phyloP scores from a whole-genome alignment of 2,797 vertebrate species.

The Garrulus glandarius region DNA sequence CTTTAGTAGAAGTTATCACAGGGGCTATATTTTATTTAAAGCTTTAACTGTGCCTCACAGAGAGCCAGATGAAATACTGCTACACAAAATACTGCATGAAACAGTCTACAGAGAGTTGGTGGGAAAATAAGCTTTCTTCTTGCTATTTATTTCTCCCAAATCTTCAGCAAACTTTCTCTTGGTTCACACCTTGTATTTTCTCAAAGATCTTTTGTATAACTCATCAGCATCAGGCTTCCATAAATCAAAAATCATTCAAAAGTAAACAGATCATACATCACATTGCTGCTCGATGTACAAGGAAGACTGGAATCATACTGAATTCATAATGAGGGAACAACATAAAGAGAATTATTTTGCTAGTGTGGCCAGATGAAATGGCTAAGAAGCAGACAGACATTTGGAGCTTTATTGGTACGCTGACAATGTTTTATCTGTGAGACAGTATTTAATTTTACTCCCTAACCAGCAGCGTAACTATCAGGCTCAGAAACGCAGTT shows the following conservation, averaged over 20 bases:
- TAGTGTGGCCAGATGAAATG: not conserved
- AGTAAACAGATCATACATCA: not conserved
- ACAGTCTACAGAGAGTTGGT: not conserved
- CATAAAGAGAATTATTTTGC: not conserved
- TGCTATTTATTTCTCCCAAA: not conserved
- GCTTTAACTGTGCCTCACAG: not conserved
- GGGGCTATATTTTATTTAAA: not conserved
- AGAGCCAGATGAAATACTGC: not conserved
- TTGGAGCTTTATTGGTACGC: not conserved
- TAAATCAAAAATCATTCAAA: not conserved
- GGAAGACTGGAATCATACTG: not conserved
- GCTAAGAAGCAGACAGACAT: not conserved
- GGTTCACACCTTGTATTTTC: not conserved
- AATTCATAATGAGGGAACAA: not conserved
- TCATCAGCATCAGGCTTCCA: not conserved
- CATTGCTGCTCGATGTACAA: not conserved
- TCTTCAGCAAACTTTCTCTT: not conserved
- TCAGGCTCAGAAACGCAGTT: not conserved
- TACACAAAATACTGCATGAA: not conserved
- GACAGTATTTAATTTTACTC: conserved; percentile 32
- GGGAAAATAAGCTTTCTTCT: not conserved
- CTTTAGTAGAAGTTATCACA: not conserved
- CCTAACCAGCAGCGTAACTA: not conserved
- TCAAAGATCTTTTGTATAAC: not conserved
- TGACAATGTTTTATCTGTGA: not conserved